These are phyloP conservation scores for Zaprionus camerounensis DNA, from an alignment of 1,140 invertebrate species.

Conservation along the genomic window DNA sequence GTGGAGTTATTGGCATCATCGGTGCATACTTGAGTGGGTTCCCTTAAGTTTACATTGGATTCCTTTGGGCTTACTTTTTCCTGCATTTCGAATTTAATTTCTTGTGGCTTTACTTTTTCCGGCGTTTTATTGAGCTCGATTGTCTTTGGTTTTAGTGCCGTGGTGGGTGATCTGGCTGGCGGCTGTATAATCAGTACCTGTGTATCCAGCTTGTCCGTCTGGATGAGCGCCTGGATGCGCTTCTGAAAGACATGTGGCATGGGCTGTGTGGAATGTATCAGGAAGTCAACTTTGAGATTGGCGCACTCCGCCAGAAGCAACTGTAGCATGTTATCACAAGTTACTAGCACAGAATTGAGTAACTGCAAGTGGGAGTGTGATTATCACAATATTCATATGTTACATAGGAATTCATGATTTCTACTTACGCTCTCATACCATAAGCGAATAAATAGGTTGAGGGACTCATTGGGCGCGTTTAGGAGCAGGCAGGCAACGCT, in stretches of 20 bases:
- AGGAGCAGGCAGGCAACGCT: conserved; percentile 30
- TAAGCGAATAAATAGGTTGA: background rate
- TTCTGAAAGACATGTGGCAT: conserved; percentile 30
- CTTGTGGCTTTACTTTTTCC: background rate
- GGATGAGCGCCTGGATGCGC: conserved; percentile 14
- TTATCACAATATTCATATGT: conserved; percentile 7
- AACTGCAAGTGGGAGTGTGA: background rate
- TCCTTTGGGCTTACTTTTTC: background rate
- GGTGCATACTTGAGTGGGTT: background rate
- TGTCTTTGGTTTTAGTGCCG: background rate
- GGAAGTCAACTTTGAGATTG: conserved; percentile 2
- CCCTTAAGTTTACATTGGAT: background rate
- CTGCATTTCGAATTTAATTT: background rate
- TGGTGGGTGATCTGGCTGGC: background rate
- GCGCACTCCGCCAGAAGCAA: background rate
- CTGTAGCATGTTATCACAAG: conserved; percentile 28
- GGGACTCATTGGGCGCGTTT: background rate
- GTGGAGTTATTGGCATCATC: background rate
- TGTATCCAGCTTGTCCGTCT: background rate
- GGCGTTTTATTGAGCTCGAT: background rate
- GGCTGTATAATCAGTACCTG: background rate
- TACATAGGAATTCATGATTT: background rate
- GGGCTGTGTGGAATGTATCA: conserved; percentile 39
- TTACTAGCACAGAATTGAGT: conserved; percentile 25
- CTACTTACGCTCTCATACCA: conserved; percentile 37